Evolutionary conservation across 2,797 vertebrate genomes (phyloP).

Genomic region (Acipenser transmontanus): DNA sequence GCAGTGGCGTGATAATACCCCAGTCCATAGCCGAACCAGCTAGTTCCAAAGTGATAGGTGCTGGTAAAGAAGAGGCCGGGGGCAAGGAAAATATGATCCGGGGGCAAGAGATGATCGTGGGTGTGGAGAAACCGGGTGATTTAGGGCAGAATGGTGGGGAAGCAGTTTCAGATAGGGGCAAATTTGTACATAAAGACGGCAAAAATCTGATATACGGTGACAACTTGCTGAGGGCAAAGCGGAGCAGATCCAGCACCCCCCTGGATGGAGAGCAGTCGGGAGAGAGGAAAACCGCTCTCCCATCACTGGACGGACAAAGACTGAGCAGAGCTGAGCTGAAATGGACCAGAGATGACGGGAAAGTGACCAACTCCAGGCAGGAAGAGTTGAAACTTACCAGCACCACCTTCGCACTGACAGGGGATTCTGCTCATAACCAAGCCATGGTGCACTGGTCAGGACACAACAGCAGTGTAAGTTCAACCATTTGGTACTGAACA

Average conservation of each 20-base stretch:
- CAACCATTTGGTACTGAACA: not conserved
- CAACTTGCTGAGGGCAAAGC: slow-evolving; percentile 42
- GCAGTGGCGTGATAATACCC: slow-evolving; percentile 18
- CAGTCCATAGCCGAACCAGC: slow-evolving; percentile 29
- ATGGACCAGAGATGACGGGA: slow-evolving; percentile 66
- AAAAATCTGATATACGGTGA: slow-evolving; percentile 19
- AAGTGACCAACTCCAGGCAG: slow-evolving; percentile 52
- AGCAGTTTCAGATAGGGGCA: not conserved
- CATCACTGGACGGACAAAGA: slow-evolving; percentile 50
- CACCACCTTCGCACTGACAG: slow-evolving; percentile 82
- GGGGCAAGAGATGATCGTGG: slow-evolving; percentile 12
- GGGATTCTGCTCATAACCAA: slow-evolving; percentile 93
- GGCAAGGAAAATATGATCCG: slow-evolving; percentile 23
- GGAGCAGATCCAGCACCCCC: slow-evolving; percentile 35
- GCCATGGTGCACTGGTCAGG: slow-evolving; percentile 95
- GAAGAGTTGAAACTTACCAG: slow-evolving; percentile 75
- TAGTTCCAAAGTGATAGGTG: slow-evolving; percentile 19
- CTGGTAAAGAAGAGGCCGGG: slow-evolving; percentile 19
- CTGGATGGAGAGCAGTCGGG: not conserved
- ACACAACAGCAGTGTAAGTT: slow-evolving; percentile 92
- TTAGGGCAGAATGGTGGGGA: not conserved
- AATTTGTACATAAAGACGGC: not conserved
- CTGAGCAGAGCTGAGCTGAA: slow-evolving; percentile 49
- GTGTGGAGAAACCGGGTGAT: slow-evolving; percentile 9
- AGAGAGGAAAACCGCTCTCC: slow-evolving; percentile 13